These are phyloP conservation scores for Pterocles gutturalis DNA, from an alignment of 2,113 vertebrate genomes.

Conservation along the genomic window DNA sequence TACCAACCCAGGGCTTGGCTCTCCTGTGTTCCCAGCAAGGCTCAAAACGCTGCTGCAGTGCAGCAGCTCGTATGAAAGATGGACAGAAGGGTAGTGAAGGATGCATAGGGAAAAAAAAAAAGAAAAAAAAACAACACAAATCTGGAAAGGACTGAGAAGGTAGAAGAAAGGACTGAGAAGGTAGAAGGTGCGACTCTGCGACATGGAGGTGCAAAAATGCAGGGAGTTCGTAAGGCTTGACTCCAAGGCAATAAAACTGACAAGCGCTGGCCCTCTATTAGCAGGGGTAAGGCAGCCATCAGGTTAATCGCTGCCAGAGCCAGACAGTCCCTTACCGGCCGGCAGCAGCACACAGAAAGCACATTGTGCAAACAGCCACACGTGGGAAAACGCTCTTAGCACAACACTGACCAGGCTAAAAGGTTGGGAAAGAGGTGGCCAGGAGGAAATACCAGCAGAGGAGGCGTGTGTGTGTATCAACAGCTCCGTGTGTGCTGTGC, in stretches of 20 bases:
- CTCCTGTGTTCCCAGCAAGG: rapidly evolving
- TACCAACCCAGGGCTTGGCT: background rate
- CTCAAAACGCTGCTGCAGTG: background rate
- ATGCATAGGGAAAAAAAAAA: background rate
- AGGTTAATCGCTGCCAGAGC: background rate
- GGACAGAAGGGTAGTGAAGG: background rate
- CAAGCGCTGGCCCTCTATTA: background rate
- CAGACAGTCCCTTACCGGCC: background rate
- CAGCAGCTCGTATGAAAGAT: rapidly evolving
- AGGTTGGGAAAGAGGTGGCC: background rate
- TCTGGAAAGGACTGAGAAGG: rapidly evolving
- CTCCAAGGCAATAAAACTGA: background rate
- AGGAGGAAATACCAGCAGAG: background rate
- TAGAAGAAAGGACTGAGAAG: rapidly evolving
- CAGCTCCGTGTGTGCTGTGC: background rate
- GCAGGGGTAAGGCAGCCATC: background rate
- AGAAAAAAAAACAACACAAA: background rate
- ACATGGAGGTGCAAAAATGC: background rate
- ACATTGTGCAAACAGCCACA: background rate
- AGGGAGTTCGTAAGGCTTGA: background rate
- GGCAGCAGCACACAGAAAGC: background rate
- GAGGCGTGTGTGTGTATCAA: rapidly evolving
- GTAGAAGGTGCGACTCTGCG: rapidly evolving
- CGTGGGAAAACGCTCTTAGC: background rate
- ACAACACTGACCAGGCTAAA: background rate